Percentiles rank a stretch among this genome's conserved stretches.
Conservation (phyloP, 1,140 invertebrate species). For the Pachypsylla venusta region DNA sequence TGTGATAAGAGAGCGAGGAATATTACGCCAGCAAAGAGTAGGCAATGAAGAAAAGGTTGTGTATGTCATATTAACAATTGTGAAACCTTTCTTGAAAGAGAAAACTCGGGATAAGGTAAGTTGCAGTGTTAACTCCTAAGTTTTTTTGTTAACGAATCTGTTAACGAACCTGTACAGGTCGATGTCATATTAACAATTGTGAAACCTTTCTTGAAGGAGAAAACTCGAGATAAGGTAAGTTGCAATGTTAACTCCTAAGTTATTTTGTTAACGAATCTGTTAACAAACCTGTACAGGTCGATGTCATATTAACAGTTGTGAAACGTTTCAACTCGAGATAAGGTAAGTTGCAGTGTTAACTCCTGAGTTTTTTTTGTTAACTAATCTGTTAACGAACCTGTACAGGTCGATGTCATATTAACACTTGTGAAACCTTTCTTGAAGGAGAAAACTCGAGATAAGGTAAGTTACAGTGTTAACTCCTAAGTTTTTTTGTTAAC, state of each 20-base stretch:
- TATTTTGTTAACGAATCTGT: no score
- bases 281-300: constrained; percentile 73
- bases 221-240: constrained; percentile 51
- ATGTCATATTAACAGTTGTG: constrained; percentile 64
- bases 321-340: constrained; percentile 66
- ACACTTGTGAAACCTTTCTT: constrained; percentile 72
- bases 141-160: no score
- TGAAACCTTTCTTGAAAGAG: constrained; percentile 72
- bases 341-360: no score
- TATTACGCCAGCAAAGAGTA: no score
- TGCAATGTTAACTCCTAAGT: no score
- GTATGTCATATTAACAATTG: constrained; percentile 65
- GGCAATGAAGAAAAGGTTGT: no score
- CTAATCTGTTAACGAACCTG: constrained; percentile 74
- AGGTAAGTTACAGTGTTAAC: no score
- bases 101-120: constrained; percentile 55
- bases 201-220: constrained; percentile 72
- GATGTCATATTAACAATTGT: constrained; percentile 69
- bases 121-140: no score
- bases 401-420: constrained; percentile 72
- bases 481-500: no score
- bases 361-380: no score
- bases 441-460: constrained; percentile 64
- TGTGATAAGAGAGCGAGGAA: no score
- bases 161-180: constrained; percentile 74